Base-by-base conservation (phyloP, 2,113 vertebrate species). In the Callospermophilus lateralis region DNA sequence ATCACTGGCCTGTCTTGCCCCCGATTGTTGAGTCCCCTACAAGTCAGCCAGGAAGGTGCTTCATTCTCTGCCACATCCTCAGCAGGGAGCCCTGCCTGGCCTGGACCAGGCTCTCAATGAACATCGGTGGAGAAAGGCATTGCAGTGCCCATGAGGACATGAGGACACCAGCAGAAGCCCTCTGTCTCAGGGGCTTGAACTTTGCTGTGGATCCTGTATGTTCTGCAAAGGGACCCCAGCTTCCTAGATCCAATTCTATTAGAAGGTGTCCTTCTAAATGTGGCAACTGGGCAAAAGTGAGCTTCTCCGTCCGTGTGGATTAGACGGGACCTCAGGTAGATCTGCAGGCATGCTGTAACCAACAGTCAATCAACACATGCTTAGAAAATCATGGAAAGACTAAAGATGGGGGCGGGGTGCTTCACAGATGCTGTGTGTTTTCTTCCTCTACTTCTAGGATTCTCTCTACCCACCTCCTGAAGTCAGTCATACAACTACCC, bases 111-210 rank as follows among this genome's bases (percentile, higher is more conserved):
- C 6, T 8, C 42, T 30, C 13, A 0, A 1, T 1, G 42, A 30
- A 28, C 22, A 5, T 1, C 6, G 3, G 45, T 11, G 67, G 45
- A 22, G 1, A 53, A 2, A 3, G 9, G 22, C 16, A 13, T 8
- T 1, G 2, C 55, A 22, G 2, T 1, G 0, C 11, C n/a, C 12
- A 4, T 4, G 32, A 4, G 32, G 39, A 28, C 17, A 20, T 19
- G 26, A 2, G 7, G n/a, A n/a, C 0, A 0, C 34, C 28, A 6
- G 6, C 1, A 4, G 37, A 15, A 8, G 11, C 0, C 48, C 48
- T 51, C 30, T 22, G 22, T 84, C 6, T 37, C 55, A 0, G 0
- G 2, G 42, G 37, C 48, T 34, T 30, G 24, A 48, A 3, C 30
- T 4, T 26, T 1, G n/a, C 17, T 45, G 1, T 6, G 12, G 20